Evolutionary conservation across 2,797 vertebrate species (phyloP).

Genomic region (Syndactyla subalaris): DNA sequence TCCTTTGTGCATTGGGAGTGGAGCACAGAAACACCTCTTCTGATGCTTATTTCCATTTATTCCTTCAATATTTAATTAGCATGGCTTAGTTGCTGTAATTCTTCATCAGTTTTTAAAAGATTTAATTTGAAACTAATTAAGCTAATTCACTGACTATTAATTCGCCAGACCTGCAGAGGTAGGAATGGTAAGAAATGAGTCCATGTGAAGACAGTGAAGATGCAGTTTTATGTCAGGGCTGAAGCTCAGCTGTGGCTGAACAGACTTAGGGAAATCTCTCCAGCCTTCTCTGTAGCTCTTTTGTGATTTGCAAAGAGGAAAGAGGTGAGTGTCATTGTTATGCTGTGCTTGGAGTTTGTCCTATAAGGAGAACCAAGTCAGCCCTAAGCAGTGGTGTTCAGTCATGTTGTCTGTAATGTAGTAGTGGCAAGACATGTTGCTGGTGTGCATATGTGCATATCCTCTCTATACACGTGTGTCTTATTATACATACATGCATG

Average conservation of each 20-base stretch:
- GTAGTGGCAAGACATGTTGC: not conserved
- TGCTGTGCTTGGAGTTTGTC: rapidly evolving
- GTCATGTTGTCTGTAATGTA: rapidly evolving
- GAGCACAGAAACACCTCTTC: not conserved
- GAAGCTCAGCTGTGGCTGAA: not conserved
- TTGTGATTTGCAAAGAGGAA: not conserved
- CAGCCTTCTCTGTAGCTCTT: not conserved
- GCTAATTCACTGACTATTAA: not conserved
- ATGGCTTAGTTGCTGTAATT: not conserved
- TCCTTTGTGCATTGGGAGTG: not conserved
- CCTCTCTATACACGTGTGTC: not conserved
- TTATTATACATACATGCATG: rapidly evolving
- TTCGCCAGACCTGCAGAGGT: not conserved
- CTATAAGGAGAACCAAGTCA: not conserved
- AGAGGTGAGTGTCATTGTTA: not conserved
- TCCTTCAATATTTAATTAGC: slow-evolving; percentile 47
- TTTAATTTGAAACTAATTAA: slow-evolving; percentile 39
- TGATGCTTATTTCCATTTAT: not conserved
- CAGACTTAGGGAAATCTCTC: not conserved
- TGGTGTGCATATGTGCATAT: rapidly evolving
- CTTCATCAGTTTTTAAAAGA: not conserved
- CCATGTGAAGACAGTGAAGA: not conserved
- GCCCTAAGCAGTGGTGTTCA: not conserved
- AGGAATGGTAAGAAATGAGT: not conserved
- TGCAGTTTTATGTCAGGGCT: not conserved